Conservation (phyloP, 1,140 invertebrate genomes). For the Eurosta solidaginis region DNA sequence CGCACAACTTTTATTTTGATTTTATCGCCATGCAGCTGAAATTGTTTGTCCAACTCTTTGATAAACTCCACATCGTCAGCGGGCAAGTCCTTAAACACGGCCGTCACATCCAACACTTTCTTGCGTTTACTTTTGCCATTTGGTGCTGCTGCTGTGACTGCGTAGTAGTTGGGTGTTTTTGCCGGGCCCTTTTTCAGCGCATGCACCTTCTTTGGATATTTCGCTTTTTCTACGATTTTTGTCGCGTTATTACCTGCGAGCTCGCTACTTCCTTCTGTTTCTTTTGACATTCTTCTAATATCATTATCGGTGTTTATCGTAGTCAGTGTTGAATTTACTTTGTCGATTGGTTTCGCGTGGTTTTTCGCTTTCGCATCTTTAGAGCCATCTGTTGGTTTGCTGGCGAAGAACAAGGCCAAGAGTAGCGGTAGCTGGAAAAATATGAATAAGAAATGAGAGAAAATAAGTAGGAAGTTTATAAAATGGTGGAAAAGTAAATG, state of each 20-base stretch:
- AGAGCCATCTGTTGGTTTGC: background rate
- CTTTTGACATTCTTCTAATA: background rate
- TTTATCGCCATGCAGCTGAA: constrained; percentile 54
- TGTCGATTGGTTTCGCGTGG: background rate
- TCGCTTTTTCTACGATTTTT: constrained; percentile 16
- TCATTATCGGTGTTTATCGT: background rate
- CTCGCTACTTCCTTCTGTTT: background rate
- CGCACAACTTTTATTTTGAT: constrained; percentile 57
- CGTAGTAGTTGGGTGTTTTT: constrained; percentile 40
- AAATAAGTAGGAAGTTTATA: background rate
- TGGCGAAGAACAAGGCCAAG: background rate
- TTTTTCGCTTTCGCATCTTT: background rate
- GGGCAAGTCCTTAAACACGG: constrained; percentile 48
- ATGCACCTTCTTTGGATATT: constrained; percentile 54
- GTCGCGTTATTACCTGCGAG: background rate
- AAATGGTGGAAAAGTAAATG: too few species aligned
- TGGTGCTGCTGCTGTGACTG: constrained; percentile 26
- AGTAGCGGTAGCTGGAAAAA: constrained; percentile 40
- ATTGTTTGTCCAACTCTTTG: constrained; percentile 58
- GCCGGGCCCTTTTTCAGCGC: constrained; percentile 53
- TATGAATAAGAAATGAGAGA: background rate
- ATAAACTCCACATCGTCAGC: constrained; percentile 57
- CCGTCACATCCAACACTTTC: constrained; percentile 29
- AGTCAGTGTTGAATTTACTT: background rate
- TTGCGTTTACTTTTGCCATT: constrained; percentile 37